A percentile compares a stretch with the other conserved stretches of the same genome.
Conservation (phyloP, 2,888 invertebrate species). For the Rotaria sp. region DNA sequence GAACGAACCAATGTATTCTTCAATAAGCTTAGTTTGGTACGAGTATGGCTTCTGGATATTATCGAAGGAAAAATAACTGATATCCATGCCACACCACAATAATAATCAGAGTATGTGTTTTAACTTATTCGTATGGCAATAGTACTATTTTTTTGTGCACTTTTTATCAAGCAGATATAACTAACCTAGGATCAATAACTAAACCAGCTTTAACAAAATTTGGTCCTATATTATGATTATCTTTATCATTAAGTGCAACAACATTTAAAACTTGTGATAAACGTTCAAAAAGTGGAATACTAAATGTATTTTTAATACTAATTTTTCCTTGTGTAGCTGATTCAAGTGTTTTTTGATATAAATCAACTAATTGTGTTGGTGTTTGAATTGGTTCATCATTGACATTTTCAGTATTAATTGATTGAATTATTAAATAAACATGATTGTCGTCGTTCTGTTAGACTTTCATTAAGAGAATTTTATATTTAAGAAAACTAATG, state of each 20-base stretch:
- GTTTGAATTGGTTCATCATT: background rate
- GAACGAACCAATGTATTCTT: too few relatives aligned
- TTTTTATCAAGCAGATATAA: too few relatives aligned
- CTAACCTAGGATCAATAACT: slow-evolving; percentile 56
- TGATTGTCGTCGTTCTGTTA: background rate
- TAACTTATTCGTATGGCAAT: too few relatives aligned
- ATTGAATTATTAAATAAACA: background rate
- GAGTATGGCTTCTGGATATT: too few relatives aligned
- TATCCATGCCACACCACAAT: too few relatives aligned
- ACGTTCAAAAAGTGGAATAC: slow-evolving; percentile 75
- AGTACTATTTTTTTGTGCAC: too few relatives aligned
- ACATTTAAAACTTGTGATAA: slow-evolving; percentile 67
- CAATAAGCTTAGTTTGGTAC: too few relatives aligned
- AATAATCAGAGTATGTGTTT: too few relatives aligned
- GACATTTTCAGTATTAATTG: background rate
- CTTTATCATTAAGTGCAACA: background rate
- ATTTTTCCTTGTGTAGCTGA: slow-evolving; percentile 61
- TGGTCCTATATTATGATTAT: background rate
- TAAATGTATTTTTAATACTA: slow-evolving; percentile 79
- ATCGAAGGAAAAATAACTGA: too few relatives aligned
- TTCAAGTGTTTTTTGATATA: slow-evolving; percentile 2
- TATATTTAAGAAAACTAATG: too few relatives aligned
- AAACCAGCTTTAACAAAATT: slow-evolving; percentile 45
- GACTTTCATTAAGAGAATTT: background rate
- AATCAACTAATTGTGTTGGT: background rate